Conservation (phyloP, 2,113 vertebrate species). For the Scatophagus argus region DNA sequence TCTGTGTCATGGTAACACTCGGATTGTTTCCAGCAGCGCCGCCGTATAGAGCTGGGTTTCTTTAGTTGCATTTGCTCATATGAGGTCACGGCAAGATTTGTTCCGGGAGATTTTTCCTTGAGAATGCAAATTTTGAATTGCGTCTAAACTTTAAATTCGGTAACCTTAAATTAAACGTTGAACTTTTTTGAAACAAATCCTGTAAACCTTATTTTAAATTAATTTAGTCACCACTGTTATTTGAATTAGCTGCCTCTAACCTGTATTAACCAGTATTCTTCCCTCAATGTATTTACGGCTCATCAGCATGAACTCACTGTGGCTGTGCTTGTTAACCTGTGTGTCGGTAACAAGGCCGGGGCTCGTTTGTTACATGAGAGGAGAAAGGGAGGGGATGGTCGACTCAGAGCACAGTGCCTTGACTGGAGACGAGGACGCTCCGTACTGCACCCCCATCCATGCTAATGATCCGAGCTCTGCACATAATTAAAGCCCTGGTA, state of each 20-base stretch:
- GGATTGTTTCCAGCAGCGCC: slow-evolving; percentile 63
- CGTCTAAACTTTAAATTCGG: background rate
- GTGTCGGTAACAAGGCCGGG: slow-evolving; percentile 71
- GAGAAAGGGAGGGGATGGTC: slow-evolving; percentile 69
- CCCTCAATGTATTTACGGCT: slow-evolving; percentile 37
- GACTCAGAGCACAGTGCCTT: slow-evolving; percentile 66
- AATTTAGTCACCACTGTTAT: background rate
- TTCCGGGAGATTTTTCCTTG: background rate
- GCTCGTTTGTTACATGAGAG: slow-evolving; percentile 78
- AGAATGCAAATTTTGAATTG: background rate
- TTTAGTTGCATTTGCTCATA: slow-evolving; percentile 55
- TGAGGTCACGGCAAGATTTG: slow-evolving; percentile 36
- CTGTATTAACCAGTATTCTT: slow-evolving; percentile 12
- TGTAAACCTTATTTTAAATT: background rate
- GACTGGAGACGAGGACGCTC: slow-evolving; percentile 74
- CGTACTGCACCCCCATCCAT: slow-evolving; percentile 67
- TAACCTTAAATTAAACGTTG: background rate
- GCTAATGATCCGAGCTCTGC: slow-evolving; percentile 79
- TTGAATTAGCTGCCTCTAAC: slow-evolving; percentile 12
- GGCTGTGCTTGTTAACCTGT: slow-evolving; percentile 76
- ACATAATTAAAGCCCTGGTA: slow-evolving; percentile 81
- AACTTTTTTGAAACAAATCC: background rate
- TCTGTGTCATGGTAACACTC: slow-evolving; percentile 76
- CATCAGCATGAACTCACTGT: slow-evolving; percentile 56
- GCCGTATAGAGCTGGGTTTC: slow-evolving; percentile 13